Conservation (phyloP, 1,140 invertebrate genomes). For the Ericerus pela region DNA sequence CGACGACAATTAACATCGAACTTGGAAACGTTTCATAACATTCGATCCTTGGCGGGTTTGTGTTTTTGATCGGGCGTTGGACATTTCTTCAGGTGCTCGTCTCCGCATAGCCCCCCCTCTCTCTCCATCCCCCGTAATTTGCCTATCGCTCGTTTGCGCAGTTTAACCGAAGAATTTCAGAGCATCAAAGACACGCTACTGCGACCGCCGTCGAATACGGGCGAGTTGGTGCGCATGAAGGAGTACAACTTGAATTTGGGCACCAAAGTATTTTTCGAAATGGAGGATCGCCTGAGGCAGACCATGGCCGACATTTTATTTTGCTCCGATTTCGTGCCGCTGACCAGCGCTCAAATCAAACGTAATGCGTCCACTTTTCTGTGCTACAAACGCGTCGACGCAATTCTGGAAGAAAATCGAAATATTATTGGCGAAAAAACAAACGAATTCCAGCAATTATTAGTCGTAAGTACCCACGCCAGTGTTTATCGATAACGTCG, state of each 20-base stretch:
- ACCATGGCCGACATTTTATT: conserved; percentile 46
- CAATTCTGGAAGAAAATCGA: conserved; percentile 65
- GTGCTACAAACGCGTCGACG: conserved; percentile 61
- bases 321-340: conserved; percentile 58
- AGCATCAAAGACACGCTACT: conserved; percentile 61
- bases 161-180: conserved; percentile 72
- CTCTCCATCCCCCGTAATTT: too few species aligned
- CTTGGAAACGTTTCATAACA: too few species aligned
- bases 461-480: conserved; percentile 38
- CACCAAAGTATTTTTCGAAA: conserved; percentile 47
- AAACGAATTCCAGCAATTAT: conserved; percentile 66
- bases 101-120: too few species aligned
- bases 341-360: conserved; percentile 69
- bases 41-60: too few species aligned
- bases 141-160: too few species aligned
- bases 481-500: too few species aligned
- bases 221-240: conserved; percentile 66
- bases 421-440: conserved; percentile 66
- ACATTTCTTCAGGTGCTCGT: too few species aligned
- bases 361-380: conserved; percentile 72
- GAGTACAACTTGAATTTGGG: conserved; percentile 60
- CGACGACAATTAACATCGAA: too few species aligned
- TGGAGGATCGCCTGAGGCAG: conserved; percentile 57
- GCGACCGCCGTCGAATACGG: conserved; percentile 63
- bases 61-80: too few species aligned